These are phyloP conservation scores for Gouania willdenowi DNA, from an alignment of 2,797 vertebrate species.

Conservation along the genomic window DNA sequence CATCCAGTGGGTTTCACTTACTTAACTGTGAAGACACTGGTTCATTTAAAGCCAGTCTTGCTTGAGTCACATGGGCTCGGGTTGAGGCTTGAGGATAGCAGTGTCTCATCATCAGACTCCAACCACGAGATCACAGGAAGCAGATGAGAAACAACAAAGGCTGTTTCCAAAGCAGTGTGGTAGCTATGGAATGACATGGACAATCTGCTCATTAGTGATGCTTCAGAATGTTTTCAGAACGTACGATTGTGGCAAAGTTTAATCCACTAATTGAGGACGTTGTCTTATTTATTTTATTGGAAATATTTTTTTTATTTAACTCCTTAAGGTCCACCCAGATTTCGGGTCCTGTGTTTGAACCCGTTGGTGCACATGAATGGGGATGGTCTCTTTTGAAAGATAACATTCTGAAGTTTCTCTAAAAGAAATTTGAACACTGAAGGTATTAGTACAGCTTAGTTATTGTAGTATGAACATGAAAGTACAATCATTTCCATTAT, in stretches of 20 bases:
- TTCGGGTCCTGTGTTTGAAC: too few relatives aligned
- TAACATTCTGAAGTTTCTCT: too few relatives aligned
- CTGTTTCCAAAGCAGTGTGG: constrained; percentile 27
- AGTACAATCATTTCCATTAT: too few relatives aligned
- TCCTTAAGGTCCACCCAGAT: too few relatives aligned
- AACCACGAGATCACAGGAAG: constrained; percentile 62
- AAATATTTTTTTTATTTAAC: too few relatives aligned
- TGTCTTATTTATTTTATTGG: neutral
- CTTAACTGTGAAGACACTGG: constrained; percentile 46
- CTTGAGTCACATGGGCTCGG: constrained; percentile 68
- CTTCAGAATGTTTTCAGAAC: constrained; percentile 14
- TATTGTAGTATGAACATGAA: too few relatives aligned
- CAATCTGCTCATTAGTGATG: constrained; percentile 50
- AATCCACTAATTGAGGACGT: constrained; percentile 7
- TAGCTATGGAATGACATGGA: constrained; percentile 31
- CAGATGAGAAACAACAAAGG: constrained; percentile 29
- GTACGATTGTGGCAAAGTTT: constrained; percentile 20
- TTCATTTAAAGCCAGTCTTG: constrained; percentile 40
- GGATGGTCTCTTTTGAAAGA: too few relatives aligned
- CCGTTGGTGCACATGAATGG: too few relatives aligned
- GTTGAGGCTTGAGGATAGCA: constrained; percentile 43
- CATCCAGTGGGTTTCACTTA: constrained; percentile 59
- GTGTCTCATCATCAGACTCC: constrained; percentile 43
- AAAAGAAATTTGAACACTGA: too few relatives aligned
- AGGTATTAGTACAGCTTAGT: too few relatives aligned